A percentile compares a stretch with the other conserved stretches of the same genome.
Evolutionary conservation across 2,113 vertebrate species (phyloP).

Genomic region (Siniperca chuatsi): DNA sequence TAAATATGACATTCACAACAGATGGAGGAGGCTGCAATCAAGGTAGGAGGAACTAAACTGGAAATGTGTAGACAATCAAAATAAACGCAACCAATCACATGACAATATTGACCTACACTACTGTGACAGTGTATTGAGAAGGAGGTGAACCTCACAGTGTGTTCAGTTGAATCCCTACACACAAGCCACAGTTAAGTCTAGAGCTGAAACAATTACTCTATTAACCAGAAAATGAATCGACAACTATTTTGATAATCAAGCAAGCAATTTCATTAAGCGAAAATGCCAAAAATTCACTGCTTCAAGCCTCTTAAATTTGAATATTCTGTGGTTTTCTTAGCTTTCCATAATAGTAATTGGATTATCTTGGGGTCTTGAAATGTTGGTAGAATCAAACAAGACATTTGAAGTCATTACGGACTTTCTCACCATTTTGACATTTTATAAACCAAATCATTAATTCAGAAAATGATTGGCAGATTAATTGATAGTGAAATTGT

Average conservation of each 20-base stretch:
- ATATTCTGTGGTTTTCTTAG: too few relatives aligned
- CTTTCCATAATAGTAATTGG: not conserved
- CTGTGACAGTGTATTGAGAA: not conserved
- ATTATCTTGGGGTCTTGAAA: not conserved
- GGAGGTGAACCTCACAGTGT: not conserved
- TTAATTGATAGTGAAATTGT: not conserved
- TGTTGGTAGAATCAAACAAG: not conserved
- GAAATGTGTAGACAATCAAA: not conserved
- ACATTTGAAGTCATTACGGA: too few relatives aligned
- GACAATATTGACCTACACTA: not conserved
- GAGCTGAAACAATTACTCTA: too few relatives aligned
- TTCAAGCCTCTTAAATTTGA: too few relatives aligned
- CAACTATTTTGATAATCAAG: too few relatives aligned
- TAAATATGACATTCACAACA: not conserved
- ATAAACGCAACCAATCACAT: not conserved
- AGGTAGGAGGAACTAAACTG: not conserved
- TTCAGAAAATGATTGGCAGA: not conserved
- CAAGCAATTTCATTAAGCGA: too few relatives aligned
- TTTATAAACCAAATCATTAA: not conserved
- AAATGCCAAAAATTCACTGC: too few relatives aligned
- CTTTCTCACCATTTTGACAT: not conserved
- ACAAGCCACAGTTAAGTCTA: not conserved
- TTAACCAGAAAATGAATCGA: too few relatives aligned
- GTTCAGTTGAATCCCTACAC: not conserved
- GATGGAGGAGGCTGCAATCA: not conserved